A percentile compares a stretch with the other conserved stretches of the same genome.
phyloP scores from a whole-genome alignment of 2,888 invertebrate species.

The Zaprionus lineosus region DNA sequence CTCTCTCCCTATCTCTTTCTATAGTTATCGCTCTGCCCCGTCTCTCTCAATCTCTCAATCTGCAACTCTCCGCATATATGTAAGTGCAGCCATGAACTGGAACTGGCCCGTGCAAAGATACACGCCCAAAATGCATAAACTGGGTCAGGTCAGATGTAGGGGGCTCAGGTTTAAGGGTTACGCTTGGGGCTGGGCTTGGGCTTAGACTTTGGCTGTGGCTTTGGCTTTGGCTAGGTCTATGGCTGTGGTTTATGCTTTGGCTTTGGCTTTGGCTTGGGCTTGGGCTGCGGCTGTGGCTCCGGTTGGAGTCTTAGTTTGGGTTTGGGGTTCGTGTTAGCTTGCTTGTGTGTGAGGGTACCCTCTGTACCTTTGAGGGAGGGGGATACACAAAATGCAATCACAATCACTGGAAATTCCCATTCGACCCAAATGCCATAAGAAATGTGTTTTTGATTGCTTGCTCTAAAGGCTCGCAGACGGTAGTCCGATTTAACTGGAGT shows the following conservation, averaged over 20 bases:
- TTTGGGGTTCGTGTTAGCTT: not conserved
- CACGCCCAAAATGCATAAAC: constrained; percentile 75
- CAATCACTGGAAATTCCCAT: constrained; percentile 68
- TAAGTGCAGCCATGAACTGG: constrained; percentile 73
- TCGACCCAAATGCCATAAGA: constrained; percentile 40
- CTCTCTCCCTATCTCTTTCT: constrained; percentile 12
- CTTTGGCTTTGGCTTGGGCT: too few species aligned
- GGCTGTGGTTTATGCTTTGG: too few species aligned
- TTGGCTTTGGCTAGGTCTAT: too few species aligned
- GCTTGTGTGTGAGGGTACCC: too few species aligned
- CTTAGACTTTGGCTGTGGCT: too few species aligned
- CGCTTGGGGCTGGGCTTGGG: not conserved
- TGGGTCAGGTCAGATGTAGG: constrained; percentile 78
- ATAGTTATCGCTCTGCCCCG: constrained; percentile 13
- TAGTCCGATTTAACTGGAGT: constrained; percentile 48
- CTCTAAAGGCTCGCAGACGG: constrained; percentile 21
- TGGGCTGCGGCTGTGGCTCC: too few species aligned
- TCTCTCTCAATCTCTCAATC: too few species aligned
- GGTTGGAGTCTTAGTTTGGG: not conserved
- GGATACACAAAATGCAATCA: constrained; percentile 38
- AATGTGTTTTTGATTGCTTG: constrained; percentile 61
- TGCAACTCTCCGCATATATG: constrained; percentile 11
- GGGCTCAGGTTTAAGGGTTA: too few species aligned
- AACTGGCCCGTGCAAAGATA: constrained; percentile 58
- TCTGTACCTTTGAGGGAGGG: constrained; percentile 35